Evolutionary conservation across 2,113 vertebrate species (phyloP), one percentile per base, ranked within the genome.

Genomic region (Cryptomyrus ogoouensis): DNA sequence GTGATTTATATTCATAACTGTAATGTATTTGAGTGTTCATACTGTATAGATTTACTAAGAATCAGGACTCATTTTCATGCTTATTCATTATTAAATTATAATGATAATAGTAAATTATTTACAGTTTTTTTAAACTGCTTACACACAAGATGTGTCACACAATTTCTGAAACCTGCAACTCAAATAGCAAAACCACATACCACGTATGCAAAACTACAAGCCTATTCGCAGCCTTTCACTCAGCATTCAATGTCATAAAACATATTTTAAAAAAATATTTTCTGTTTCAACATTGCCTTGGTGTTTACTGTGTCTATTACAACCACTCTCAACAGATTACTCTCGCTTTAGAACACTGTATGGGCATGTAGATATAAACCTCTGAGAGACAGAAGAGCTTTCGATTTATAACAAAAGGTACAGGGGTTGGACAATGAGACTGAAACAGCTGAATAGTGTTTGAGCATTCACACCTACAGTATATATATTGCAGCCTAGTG

Each of bases 281-380:
- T 49, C 47, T 49, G 47, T 49, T 53, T 56, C 88, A 74, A 31
- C 70, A 74, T 80, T 83, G 70, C 88, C 50, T 89, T 89, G 88
- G 70, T 89, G 70, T 89, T 89, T 27, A 66, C 58, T 66, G 58
- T 66, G n/a, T 66, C 21, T n/a, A 62, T 62, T 62, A 8, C 58
- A 66, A n/a, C 8, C 58, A 24, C 58, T n/a, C n/a, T n/a, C 58
- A 66, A 10, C 62, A 12, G 62, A 70, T 27, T 31, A 89, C 31
- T 50, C n/a, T 89, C 88, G 15, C 49, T 89, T 21, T 58, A 84
- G 53, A 58, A 88, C 77, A 84, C 83, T 58, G 77, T 84, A 58
- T 89, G 74, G 31, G 86, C 84, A 89, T 89, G 83, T 85, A 84
- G 39, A 85, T 84, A 62, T 56, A 84, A 85, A 50, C 83, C 35